Base-by-base conservation (phyloP, 1,140 invertebrate species). In the Trichonephila inaurata region DNA sequence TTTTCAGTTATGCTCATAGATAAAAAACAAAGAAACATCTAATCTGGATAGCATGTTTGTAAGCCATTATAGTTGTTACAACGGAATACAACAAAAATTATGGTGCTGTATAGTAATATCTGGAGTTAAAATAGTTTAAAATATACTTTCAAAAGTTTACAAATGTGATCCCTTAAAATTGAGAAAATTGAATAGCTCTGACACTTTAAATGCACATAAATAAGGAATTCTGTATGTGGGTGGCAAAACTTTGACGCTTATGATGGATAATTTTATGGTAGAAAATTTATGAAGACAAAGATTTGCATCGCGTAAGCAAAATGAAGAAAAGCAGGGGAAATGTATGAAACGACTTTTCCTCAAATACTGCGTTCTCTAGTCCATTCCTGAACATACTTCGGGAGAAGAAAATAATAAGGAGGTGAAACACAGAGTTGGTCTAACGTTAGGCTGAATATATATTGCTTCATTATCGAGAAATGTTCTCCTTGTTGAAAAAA, bases 381-480 rank as follows among this genome's bases (percentile, higher is more conserved):
- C 72, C 28, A 77, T 40, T 77, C 33, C 33, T 77, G 72, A 40
- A 19, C 72, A 77, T 40, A 77, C 16, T 77, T 77, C 33, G 24
- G 14, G 33, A 77, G 28, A 77, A 77, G 72, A 40, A 77, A 77
- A 77, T 77, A 77, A 77, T 77, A 83, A 83, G 51, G 44, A 21
- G 82, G 51, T n/a, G 58, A 87, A 91, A 91, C 51, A 83, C 28
- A 16, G 60, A n/a, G 28, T 83, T 91, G 81, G 90, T 64, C 60
- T 81, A 81, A 83, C 72, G 58, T 61, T n/a, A 81, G 69, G 60
- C 90, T 91, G 90, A 91, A 91, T 91, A 91, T 91, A 91, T 91
- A 91, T 91, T 91, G 90, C 90, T 91, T 91, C 90, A 91, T 91
- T 91, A 91, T 91, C 81, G 77, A 60, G 81, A 91, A 91, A 58